Conservation (phyloP, 2,888 invertebrate genomes). For the Germaria angustata region DNA sequence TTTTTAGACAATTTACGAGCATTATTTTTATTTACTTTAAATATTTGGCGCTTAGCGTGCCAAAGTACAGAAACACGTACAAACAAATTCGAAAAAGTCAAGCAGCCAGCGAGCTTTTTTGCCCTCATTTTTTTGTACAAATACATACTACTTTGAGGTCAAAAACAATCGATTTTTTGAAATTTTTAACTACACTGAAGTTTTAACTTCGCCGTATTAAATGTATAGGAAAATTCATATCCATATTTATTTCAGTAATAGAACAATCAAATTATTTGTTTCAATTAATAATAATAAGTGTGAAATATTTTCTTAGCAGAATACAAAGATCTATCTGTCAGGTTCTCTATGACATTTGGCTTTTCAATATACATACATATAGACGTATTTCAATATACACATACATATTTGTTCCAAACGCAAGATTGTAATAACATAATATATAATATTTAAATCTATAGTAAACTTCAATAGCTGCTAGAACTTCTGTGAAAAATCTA, state of each 20-base stretch:
- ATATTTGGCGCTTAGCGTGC: conserved; percentile 64
- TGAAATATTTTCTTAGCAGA: neutral
- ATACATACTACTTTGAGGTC: conserved; percentile 62
- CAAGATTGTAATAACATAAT: no score
- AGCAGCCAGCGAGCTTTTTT: conserved; percentile 35
- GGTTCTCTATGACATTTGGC: no score
- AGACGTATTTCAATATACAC: no score
- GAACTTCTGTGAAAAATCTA: neutral
- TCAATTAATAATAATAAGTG: neutral
- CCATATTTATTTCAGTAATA: neutral
- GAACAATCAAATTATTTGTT: neutral
- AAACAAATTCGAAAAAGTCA: conserved; percentile 18
- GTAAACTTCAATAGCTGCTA: no score
- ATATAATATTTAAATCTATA: no score
- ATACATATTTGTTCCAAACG: no score
- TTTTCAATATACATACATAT: no score
- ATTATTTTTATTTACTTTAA: conserved; percentile 18
- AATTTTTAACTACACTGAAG: conserved; percentile 38
- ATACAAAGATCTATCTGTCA: no score
- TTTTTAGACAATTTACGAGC: conserved; percentile 7
- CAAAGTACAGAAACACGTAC: conserved; percentile 63
- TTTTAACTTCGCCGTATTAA: conserved; percentile 29
- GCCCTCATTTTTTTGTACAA: conserved; percentile 5
- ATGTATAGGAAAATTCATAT: neutral
- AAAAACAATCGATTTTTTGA: conserved; percentile 66